Conservation (phyloP, 2,888 invertebrate species). For the Diadegma fenestrale region DNA sequence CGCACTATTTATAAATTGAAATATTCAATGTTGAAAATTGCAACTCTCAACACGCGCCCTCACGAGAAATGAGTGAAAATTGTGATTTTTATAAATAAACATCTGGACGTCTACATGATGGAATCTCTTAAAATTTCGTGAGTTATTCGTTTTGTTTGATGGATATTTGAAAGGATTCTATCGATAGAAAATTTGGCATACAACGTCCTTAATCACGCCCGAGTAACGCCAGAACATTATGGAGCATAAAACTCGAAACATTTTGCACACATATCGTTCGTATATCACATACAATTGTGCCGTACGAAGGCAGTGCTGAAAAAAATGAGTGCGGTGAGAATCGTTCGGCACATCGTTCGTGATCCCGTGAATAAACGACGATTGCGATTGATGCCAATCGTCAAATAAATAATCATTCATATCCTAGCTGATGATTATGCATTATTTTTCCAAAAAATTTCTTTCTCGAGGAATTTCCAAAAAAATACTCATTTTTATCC, state of each 20-base stretch:
- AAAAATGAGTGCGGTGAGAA: conserved; percentile 64
- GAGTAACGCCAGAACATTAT: neutral
- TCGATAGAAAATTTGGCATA: no score
- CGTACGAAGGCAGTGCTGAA: conserved; percentile 75
- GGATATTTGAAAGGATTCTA: no score
- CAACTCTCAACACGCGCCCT: no score
- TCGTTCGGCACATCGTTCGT: conserved; percentile 54
- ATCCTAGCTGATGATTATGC: conserved; percentile 50
- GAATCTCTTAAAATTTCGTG: no score
- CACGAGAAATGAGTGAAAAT: no score
- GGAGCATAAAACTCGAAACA: neutral
- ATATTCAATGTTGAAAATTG: no score
- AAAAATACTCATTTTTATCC: conserved; percentile 30
- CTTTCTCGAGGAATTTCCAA: conserved; percentile 33
- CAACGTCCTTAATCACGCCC: no score
- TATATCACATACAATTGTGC: conserved; percentile 75
- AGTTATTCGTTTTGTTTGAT: no score
- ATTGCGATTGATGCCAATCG: conserved; percentile 29
- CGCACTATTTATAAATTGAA: no score
- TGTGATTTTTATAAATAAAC: no score
- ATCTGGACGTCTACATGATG: no score
- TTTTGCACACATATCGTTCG: conserved; percentile 36
- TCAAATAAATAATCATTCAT: conserved; percentile 59
- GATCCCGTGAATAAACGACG: conserved; percentile 41
- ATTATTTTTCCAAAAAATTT: conserved; percentile 8